phyloP scores from a whole-genome alignment of 2,797 vertebrate species.

The Hypotaenidia philippensis region DNA sequence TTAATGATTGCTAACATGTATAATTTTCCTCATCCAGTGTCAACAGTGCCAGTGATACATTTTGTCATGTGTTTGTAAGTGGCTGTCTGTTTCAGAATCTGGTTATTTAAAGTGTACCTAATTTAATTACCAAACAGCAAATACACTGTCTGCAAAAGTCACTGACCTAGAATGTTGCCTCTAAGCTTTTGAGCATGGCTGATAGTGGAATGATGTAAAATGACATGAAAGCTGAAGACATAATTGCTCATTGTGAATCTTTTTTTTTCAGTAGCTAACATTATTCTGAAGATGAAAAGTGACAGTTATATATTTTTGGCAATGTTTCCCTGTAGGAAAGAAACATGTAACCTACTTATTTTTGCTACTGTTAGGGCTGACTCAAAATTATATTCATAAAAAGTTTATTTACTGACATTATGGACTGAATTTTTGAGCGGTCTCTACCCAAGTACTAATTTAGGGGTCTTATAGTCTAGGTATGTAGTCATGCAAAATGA shows the following conservation, averaged over 20 bases:
- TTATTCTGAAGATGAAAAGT: constrained; percentile 67
- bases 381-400: constrained; percentile 57
- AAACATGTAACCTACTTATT: constrained; percentile 65
- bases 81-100: constrained; percentile 54
- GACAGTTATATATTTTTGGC: constrained; percentile 73
- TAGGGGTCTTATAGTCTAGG: constrained; percentile 11
- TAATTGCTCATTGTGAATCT: constrained; percentile 73
- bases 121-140: constrained; percentile 72
- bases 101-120: constrained; percentile 70
- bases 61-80: background rate
- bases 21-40: constrained; percentile 24
- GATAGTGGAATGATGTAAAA: constrained; percentile 70
- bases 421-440: constrained; percentile 28
- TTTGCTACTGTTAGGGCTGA: constrained; percentile 43
- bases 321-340: constrained; percentile 61
- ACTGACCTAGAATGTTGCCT: constrained; percentile 77
- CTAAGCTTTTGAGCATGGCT: constrained; percentile 63
- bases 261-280: constrained; percentile 54
- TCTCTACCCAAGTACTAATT: constrained; percentile 47
- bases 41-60: background rate
- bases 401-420: constrained; percentile 66
- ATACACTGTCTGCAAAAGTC: constrained; percentile 61
- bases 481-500: constrained; percentile 18
- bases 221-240: constrained; percentile 73
- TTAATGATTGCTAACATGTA: constrained; percentile 28